phyloP scores from a whole-genome alignment of 2,888 invertebrate genomes.

The Pecten maximus region DNA sequence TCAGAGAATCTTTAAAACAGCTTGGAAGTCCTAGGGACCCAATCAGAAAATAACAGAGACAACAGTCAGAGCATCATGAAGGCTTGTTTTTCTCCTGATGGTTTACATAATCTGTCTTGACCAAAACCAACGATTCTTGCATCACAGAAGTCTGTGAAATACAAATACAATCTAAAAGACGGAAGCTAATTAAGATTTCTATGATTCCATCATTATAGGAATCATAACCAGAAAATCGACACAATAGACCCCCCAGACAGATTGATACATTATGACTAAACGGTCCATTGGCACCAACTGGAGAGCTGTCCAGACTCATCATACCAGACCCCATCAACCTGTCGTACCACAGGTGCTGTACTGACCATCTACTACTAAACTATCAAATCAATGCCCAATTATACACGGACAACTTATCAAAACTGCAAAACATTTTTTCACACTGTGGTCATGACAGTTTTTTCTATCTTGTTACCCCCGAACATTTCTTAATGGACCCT shows the following conservation, averaged over 20 bases:
- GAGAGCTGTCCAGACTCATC: background rate
- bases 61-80: no score
- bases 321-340: background rate
- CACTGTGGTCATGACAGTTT: background rate
- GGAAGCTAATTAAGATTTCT: no score
- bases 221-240: background rate
- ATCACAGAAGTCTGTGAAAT: background rate
- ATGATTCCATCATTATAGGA: no score
- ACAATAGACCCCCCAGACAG: background rate
- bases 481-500: background rate
- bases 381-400: slow-evolving; percentile 4
- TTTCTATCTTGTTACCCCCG: background rate
- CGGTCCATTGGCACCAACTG: background rate
- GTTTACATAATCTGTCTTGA: no score
- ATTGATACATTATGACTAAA: background rate
- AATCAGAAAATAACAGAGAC: no score
- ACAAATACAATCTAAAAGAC: no score
- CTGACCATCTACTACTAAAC: background rate
- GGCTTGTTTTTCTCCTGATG: no score
- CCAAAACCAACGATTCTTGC: background rate
- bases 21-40: no score
- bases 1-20: no score
- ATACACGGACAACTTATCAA: background rate
- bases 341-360: background rate
- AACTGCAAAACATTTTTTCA: background rate